These are phyloP conservation scores for Novumbra hubbsi DNA, from an alignment of 2,797 vertebrate species.

Conservation along the genomic window DNA sequence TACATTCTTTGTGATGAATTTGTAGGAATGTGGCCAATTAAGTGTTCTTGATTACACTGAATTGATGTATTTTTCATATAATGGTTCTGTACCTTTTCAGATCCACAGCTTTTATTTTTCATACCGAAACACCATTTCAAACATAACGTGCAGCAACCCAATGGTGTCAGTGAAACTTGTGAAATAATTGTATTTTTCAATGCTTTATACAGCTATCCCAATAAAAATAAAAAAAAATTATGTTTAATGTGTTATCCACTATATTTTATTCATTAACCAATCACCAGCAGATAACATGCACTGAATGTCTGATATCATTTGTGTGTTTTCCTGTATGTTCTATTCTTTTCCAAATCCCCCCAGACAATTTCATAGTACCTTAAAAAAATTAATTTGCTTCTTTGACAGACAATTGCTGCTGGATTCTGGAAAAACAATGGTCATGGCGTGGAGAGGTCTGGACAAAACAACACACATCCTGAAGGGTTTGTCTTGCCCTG, in stretches of 20 bases:
- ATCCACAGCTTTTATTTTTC: constrained; percentile 50
- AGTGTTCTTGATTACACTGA: constrained; percentile 36
- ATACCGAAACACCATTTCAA: constrained; percentile 52
- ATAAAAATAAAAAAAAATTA: constrained; percentile 63
- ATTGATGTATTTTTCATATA: constrained; percentile 45
- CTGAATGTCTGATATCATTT: too few relatives aligned
- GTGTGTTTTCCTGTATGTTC: too few relatives aligned
- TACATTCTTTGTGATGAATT: constrained; percentile 43
- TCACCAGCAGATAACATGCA: neutral
- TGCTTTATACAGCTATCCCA: constrained; percentile 69
- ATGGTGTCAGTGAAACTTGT: constrained; percentile 66
- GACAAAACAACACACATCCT: too few relatives aligned
- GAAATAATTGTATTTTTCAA: constrained; percentile 74
- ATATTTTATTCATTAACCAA: neutral
- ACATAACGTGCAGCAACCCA: constrained; percentile 58
- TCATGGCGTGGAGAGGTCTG: too few relatives aligned
- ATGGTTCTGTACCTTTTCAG: constrained; percentile 40
- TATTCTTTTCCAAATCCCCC: neutral
- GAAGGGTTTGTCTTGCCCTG: too few relatives aligned
- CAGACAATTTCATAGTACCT: too few relatives aligned
- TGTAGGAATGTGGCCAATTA: constrained; percentile 38
- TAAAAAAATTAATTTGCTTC: too few relatives aligned
- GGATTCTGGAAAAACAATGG: too few relatives aligned
- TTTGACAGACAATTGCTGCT: too few relatives aligned
- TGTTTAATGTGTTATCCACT: constrained; percentile 38